Conservation (phyloP, 2,888 invertebrate species). For the Oscheius onirici region DNA sequence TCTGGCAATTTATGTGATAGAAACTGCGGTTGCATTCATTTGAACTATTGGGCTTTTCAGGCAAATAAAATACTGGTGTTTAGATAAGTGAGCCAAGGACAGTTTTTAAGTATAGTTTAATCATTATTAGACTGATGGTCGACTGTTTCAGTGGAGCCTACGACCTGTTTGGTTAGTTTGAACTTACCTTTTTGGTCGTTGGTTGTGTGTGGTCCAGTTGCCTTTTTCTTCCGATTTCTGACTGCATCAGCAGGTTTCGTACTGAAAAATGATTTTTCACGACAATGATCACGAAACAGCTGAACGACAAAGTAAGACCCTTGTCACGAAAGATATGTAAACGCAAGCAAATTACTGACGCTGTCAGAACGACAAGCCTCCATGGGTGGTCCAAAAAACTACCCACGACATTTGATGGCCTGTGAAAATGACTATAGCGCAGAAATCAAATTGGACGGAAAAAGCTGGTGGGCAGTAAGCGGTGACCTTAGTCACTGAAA, state of each 20-base stretch:
- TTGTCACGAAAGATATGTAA: background rate
- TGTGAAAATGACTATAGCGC: too few relatives aligned
- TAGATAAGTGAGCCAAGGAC: background rate
- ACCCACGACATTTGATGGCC: background rate
- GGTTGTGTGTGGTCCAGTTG: constrained; percentile 3
- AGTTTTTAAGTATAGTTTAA: background rate
- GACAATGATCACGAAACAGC: background rate
- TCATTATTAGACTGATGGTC: background rate
- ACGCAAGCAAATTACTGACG: too few relatives aligned
- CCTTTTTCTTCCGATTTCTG: constrained; percentile 1
- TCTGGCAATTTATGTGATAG: background rate
- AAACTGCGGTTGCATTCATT: constrained; percentile 16
- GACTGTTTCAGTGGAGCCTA: background rate
- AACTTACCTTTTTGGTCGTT: constrained; percentile 5
- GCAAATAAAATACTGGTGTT: constrained; percentile 9
- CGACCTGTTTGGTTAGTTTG: constrained; percentile 5
- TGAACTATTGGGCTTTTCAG: background rate
- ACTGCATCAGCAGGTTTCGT: background rate
- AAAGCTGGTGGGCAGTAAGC: background rate
- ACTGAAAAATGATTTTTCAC: background rate
- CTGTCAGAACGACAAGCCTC: background rate
- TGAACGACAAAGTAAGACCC: background rate
- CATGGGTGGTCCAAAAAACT: constrained; percentile 7
- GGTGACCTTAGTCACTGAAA: background rate
- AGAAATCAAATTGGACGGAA: too few relatives aligned